Percentiles rank a stretch among this genome's conserved stretches.
phyloP scores from a whole-genome alignment of 2,113 vertebrate genomes.

The Thymallus thymallus region DNA sequence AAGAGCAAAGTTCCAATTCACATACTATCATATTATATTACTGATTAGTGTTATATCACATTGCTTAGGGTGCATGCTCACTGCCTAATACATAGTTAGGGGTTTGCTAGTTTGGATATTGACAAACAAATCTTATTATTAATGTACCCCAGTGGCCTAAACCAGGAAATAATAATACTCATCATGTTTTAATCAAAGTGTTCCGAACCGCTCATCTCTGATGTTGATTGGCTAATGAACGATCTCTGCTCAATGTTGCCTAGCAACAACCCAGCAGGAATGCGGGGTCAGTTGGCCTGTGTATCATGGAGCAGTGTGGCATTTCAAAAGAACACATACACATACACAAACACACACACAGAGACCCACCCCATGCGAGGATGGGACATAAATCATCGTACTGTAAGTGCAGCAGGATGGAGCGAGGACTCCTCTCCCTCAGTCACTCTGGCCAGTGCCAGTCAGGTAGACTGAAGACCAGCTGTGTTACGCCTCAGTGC shows the following conservation, averaged over 20 bases:
- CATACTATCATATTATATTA: neutral
- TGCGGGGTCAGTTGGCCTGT: neutral
- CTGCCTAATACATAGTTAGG: too few relatives aligned
- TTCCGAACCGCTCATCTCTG: neutral
- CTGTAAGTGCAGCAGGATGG: too few relatives aligned
- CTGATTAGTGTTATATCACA: neutral
- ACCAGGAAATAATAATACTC: neutral
- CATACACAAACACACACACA: neutral
- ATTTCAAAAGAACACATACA: neutral
- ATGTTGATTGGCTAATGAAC: neutral
- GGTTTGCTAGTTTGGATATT: too few relatives aligned
- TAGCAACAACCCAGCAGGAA: neutral
- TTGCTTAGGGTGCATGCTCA: neutral
- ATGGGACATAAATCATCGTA: too few relatives aligned
- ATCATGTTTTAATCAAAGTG: neutral
- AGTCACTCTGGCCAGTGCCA: neutral
- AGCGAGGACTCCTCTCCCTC: neutral
- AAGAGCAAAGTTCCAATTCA: conserved; percentile 1
- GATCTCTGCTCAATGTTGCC: neutral
- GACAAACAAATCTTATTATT: too few relatives aligned
- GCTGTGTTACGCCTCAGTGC: neutral
- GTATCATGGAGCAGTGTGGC: neutral
- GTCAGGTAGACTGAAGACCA: neutral
- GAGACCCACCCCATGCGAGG: neutral
- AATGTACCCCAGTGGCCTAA: neutral